These are phyloP conservation scores for Hycleus phaleratus DNA, from an alignment of 1,140 invertebrate genomes.

Conservation along the genomic window DNA sequence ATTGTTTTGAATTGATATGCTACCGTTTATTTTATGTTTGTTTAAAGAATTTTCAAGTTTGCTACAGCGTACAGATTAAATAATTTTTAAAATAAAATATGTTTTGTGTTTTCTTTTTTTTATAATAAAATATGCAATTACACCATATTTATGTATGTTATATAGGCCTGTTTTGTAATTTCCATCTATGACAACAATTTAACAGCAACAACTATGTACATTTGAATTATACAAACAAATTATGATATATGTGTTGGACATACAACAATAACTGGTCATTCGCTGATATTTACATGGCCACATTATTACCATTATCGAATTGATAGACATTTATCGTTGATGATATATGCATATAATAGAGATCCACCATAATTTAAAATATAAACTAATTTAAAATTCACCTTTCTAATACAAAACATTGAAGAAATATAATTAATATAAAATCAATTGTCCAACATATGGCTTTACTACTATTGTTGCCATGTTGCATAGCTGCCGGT, in stretches of 20 bases:
- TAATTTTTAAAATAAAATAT: no score
- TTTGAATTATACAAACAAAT: conserved; percentile 15
- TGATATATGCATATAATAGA: no score
- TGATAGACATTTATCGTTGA: conserved; percentile 14
- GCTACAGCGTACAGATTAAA: no score
- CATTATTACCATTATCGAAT: conserved; percentile 14
- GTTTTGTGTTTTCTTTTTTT: no score
- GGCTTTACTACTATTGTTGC: conserved; percentile 41
- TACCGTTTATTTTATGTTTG: no score
- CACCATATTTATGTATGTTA: not conserved
- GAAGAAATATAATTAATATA: conserved; percentile 21
- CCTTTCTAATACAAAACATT: conserved; percentile 22
- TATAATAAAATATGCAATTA: conserved; percentile 8
- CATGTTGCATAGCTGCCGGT: conserved; percentile 66
- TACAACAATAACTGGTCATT: conserved; percentile 16
- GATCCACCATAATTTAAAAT: not conserved
- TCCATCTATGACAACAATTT: conserved; percentile 15
- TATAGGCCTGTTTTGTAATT: conserved; percentile 9
- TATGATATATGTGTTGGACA: conserved; percentile 15
- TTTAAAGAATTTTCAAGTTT: no score
- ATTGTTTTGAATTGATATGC: no score
- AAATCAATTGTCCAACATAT: conserved; percentile 27
- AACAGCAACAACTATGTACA: conserved; percentile 16
- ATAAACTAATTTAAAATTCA: conserved; percentile 13
- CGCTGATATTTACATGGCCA: conserved; percentile 15